These are phyloP conservation scores for Liopterus haemorrhoidalis DNA, from an alignment of 2,888 invertebrate species.

Conservation along the genomic window DNA sequence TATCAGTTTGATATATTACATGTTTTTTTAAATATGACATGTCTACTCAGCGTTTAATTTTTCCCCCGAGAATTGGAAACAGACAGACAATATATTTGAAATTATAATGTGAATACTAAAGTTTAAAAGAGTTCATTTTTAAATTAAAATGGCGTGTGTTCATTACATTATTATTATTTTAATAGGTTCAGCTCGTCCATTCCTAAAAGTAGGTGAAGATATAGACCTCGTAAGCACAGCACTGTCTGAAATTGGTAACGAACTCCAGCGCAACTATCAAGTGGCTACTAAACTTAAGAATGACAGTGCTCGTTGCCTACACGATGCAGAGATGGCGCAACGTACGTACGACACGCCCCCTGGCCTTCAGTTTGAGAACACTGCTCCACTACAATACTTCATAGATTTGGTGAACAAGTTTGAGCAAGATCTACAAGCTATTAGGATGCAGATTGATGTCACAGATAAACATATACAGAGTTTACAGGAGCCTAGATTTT, in stretches of 20 bases:
- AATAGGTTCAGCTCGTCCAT: constrained; percentile 54
- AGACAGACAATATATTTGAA: no score
- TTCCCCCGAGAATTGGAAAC: no score
- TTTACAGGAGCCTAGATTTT: constrained; percentile 55
- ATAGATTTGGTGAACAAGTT: constrained; percentile 62
- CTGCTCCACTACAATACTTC: constrained; percentile 65
- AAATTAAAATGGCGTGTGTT: no score
- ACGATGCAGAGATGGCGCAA: constrained; percentile 71
- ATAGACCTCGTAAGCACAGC: constrained; percentile 55
- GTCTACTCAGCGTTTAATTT: no score
- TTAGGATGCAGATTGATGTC: constrained; percentile 65
- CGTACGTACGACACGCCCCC: constrained; percentile 70
- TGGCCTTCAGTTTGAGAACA: constrained; percentile 70
- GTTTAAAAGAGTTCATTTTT: no score
- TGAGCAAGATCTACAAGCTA: constrained; percentile 61
- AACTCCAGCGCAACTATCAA: constrained; percentile 56
- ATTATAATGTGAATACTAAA: no score
- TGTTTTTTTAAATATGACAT: no score
- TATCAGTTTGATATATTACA: no score
- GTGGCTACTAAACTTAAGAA: constrained; percentile 60
- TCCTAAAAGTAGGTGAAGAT: constrained; percentile 58
- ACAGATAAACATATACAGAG: constrained; percentile 67
- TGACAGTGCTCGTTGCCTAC: constrained; percentile 66
- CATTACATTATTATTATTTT: background rate
- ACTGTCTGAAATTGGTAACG: constrained; percentile 56